Base-by-base conservation (phyloP, 1,140 invertebrate genomes). In the Himalopsyche phryganea region DNA sequence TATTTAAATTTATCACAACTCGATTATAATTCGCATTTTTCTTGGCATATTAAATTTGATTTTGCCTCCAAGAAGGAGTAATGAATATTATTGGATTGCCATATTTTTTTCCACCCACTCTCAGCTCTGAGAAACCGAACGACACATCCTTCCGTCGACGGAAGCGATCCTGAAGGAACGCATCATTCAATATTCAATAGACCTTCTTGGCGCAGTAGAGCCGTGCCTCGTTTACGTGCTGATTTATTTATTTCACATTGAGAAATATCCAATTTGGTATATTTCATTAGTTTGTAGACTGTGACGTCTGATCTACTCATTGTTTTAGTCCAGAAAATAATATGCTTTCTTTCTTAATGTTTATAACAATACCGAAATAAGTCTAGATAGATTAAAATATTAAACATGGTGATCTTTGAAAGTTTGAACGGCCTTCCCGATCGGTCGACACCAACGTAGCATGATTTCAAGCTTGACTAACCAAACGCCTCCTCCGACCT, bases 1-100 rank as follows among this genome's bases (percentile, higher is more conserved):
- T 59, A 40, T 63, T 63, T 58, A 14, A 63, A 63, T 42, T 49
- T 55, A 20, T 56, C 61, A 59, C 61, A 56, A 33, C 57, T 57
- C 23, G 49, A 61, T 65, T 65, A 65, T 61, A 50, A 65, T 65
- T 65, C 55, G 58, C 59, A 65, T 58, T 61, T 60, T 63, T 58
- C 45, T 58, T 65, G 46, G 59, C 55, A 50, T 58, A 54, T 54
- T 65, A 51, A 61, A 51, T 61, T 61, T 65, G 33, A 46, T 61
- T 61, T 60, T 32, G 54, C 59, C 50, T 58, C 55, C 47, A 47
- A 60, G 61, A 45, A 57, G 58, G 47, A 53, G 41, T 60, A 60
- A 28, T 64, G 61, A 64, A 60, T 59, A 59, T 56, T 28, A 28
- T 28, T 9, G 59, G 36, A 32, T n/a, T 19, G 40, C 23, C 32